A percentile compares a stretch with the other conserved stretches of the same genome.
Evolutionary conservation across 2,113 vertebrate genomes (phyloP).

Genomic region (Dendropsophus ebraccatus): DNA sequence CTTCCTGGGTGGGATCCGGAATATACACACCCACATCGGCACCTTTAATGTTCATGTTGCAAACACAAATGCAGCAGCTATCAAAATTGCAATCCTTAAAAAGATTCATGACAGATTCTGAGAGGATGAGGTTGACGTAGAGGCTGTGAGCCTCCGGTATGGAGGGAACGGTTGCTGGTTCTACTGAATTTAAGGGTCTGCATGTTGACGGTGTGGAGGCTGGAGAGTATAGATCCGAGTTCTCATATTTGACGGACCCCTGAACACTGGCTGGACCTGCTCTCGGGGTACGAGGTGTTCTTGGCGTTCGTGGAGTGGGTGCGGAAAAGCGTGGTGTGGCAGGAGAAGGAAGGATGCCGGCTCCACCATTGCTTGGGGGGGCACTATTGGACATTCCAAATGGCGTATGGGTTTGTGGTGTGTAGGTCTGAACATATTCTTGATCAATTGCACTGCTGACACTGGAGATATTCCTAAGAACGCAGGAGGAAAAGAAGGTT

Average conservation of each 20-base stretch:
- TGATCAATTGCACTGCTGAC: slow-evolving; percentile 92
- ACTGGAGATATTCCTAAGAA: slow-evolving; percentile 76
- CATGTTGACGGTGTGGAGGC: slow-evolving; percentile 97
- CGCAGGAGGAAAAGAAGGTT: background rate
- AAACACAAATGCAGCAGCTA: slow-evolving; percentile 98
- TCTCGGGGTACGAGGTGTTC: slow-evolving; percentile 91
- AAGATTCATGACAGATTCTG: slow-evolving; percentile 96
- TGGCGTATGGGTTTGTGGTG: slow-evolving; percentile 92
- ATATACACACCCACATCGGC: slow-evolving; percentile 96
- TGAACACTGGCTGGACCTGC: slow-evolving; percentile 90
- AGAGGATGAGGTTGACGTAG: slow-evolving; percentile 97
- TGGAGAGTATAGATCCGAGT: slow-evolving; percentile 94
- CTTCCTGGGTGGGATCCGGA: slow-evolving; percentile 87
- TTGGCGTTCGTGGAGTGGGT: slow-evolving; percentile 90
- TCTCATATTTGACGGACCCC: slow-evolving; percentile 94
- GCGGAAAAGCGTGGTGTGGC: slow-evolving; percentile 92
- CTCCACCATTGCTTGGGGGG: slow-evolving; percentile 90
- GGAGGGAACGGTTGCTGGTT: slow-evolving; percentile 92
- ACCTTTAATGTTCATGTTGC: slow-evolving; percentile 98
- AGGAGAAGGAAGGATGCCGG: slow-evolving; percentile 93
- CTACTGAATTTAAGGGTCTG: slow-evolving; percentile 93
- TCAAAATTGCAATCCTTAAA: slow-evolving; percentile 99
- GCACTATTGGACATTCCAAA: slow-evolving; percentile 92
- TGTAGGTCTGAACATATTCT: slow-evolving; percentile 92
- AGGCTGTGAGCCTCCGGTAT: slow-evolving; percentile 98